Evolutionary conservation across 2,797 vertebrate genomes (phyloP).

Genomic region (Momotus momota): DNA sequence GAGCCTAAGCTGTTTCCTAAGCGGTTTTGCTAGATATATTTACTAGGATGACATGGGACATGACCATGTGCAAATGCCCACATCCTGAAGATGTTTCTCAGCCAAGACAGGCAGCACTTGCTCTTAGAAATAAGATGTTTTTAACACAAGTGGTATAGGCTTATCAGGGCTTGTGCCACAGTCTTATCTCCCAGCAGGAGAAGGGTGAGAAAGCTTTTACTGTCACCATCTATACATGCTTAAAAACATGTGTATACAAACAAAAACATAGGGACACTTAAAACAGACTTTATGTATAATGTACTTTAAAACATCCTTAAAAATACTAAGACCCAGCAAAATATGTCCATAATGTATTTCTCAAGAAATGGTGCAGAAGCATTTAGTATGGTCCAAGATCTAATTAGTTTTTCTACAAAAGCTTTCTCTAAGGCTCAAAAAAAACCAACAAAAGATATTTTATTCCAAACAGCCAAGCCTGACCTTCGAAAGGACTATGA

Average conservation of each 20-base stretch:
- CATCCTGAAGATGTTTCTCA: slow-evolving; percentile 13
- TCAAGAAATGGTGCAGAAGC: background rate
- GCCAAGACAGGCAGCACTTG: background rate
- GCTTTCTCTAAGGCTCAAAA: background rate
- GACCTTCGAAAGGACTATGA: background rate
- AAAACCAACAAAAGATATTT: background rate
- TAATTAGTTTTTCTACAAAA: background rate
- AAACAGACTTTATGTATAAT: background rate
- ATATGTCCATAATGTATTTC: rapidly evolving
- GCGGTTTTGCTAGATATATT: background rate
- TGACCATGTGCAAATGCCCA: background rate
- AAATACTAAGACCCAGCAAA: background rate
- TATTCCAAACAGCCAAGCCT: background rate
- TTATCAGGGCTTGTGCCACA: background rate
- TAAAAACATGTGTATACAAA: background rate
- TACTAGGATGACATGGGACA: background rate
- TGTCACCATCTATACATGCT: background rate
- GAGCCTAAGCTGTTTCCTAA: no score
- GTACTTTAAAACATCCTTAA: background rate
- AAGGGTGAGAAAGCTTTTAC: background rate
- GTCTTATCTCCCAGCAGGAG: background rate
- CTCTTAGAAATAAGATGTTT: background rate
- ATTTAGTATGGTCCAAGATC: background rate
- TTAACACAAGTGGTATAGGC: background rate
- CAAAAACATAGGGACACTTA: background rate